A percentile compares a stretch with the other conserved stretches of the same genome.
Evolutionary conservation across 2,113 vertebrate species (phyloP).

Genomic region (Falco punctatus): DNA sequence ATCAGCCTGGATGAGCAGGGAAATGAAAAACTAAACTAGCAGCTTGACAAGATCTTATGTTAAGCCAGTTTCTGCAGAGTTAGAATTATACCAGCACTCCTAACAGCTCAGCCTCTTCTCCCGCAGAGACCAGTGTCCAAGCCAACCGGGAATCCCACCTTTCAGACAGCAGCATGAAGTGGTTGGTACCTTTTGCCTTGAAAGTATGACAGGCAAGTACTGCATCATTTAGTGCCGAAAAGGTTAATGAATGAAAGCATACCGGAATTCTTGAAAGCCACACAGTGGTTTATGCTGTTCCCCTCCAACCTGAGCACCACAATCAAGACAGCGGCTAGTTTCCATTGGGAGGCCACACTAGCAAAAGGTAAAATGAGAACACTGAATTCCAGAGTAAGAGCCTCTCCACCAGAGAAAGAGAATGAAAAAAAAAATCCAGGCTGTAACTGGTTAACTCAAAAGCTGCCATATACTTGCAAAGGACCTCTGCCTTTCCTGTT

Average conservation of each 20-base stretch:
- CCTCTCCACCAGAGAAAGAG: background rate
- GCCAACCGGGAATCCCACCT: background rate
- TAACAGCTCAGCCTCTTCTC: background rate
- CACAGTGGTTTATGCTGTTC: fast-evolving
- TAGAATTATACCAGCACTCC: background rate
- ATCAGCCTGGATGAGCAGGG: background rate
- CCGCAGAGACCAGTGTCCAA: background rate
- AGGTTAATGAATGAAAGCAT: background rate
- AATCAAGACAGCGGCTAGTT: constrained; percentile 78
- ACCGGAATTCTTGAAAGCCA: constrained; percentile 49
- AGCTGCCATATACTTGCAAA: background rate
- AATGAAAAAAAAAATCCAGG: background rate
- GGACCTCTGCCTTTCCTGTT: background rate
- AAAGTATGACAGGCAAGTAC: background rate
- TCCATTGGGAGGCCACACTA: constrained; percentile 88
- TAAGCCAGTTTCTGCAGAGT: background rate
- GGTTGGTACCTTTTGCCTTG: background rate
- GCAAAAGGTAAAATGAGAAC: background rate
- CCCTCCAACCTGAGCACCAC: constrained; percentile 77
- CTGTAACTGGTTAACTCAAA: background rate
- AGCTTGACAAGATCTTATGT: background rate
- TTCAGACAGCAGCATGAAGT: background rate
- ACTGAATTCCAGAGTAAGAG: background rate
- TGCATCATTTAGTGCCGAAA: background rate
- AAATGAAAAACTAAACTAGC: background rate